A percentile compares a stretch with the other conserved stretches of the same genome.
phyloP scores from a whole-genome alignment of 2,113 vertebrate genomes.

The Antechinus flavipes region DNA sequence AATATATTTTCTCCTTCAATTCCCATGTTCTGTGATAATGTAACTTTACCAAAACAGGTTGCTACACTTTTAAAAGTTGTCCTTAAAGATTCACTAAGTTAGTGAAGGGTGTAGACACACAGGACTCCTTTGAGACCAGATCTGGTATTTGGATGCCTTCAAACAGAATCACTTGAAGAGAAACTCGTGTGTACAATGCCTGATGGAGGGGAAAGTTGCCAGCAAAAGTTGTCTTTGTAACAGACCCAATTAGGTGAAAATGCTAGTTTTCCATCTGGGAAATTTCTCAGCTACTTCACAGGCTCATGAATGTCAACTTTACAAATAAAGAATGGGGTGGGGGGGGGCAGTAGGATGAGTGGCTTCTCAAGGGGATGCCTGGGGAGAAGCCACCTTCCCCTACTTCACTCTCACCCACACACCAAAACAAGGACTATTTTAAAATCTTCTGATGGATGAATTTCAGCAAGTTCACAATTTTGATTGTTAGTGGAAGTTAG shows the following conservation, averaged over 20 bases:
- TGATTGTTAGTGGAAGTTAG: neutral
- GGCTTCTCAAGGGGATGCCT: neutral
- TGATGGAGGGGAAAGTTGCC: neutral
- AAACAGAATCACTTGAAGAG: neutral
- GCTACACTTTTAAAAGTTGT: neutral
- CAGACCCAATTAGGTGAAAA: neutral
- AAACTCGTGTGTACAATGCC: neutral
- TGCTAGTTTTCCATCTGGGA: neutral
- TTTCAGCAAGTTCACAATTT: constrained; percentile 10
- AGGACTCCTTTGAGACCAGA: neutral
- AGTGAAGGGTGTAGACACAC: neutral
- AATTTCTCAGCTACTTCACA: neutral
- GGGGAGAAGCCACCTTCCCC: neutral
- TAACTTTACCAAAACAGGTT: neutral
- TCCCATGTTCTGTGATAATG: neutral
- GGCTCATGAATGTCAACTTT: neutral
- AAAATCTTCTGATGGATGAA: neutral
- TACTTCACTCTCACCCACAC: neutral
- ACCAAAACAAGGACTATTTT: constrained; percentile 2
- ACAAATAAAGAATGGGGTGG: neutral
- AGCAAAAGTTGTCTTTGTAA: neutral
- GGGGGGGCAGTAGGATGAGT: neutral
- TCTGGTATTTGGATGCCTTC: no score
- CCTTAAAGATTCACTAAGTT: neutral
- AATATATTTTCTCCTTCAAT: neutral